phyloP scores from a whole-genome alignment of 2,797 vertebrate genomes.

The Xyrichtys novacula region DNA sequence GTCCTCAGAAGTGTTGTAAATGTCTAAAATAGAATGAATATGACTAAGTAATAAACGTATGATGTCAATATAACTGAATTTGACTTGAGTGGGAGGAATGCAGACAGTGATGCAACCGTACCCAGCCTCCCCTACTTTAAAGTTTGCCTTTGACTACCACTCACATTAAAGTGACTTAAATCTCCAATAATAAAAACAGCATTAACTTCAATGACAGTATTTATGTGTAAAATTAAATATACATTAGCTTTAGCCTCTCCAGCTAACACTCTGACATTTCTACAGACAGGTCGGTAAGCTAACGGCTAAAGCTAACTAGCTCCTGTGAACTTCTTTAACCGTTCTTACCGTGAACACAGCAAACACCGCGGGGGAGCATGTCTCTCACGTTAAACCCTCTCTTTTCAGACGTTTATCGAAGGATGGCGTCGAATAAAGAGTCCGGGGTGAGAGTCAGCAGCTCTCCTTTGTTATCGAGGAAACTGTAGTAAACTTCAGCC shows the following conservation, averaged over 20 bases:
- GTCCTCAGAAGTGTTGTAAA: too few species aligned
- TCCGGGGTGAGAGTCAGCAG: too few species aligned
- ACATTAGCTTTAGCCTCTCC: conserved; percentile 26
- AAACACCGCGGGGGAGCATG: conserved; percentile 1
- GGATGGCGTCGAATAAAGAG: conserved; percentile 67
- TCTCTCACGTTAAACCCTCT: conserved; percentile 29
- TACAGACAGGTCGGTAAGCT: conserved; percentile 25
- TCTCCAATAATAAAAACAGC: not conserved
- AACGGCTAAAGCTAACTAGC: conserved; percentile 69
- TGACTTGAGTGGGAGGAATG: too few species aligned
- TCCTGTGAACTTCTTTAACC: conserved; percentile 33
- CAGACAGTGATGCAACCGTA: not conserved
- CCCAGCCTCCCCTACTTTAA: not conserved
- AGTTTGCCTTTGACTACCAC: not conserved
- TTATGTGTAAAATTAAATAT: not conserved
- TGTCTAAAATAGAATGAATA: too few species aligned
- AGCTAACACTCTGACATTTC: conserved; percentile 59
- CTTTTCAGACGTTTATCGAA: not conserved
- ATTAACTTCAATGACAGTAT: not conserved
- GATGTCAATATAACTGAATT: too few species aligned
- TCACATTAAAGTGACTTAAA: not conserved
- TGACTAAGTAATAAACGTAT: too few species aligned
- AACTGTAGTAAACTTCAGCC: conserved; percentile 69
- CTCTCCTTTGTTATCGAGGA: conserved; percentile 62
- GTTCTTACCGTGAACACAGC: conserved; percentile 63